Base-by-base conservation (phyloP, 2,113 vertebrate species). In the Pagrus major region DNA sequence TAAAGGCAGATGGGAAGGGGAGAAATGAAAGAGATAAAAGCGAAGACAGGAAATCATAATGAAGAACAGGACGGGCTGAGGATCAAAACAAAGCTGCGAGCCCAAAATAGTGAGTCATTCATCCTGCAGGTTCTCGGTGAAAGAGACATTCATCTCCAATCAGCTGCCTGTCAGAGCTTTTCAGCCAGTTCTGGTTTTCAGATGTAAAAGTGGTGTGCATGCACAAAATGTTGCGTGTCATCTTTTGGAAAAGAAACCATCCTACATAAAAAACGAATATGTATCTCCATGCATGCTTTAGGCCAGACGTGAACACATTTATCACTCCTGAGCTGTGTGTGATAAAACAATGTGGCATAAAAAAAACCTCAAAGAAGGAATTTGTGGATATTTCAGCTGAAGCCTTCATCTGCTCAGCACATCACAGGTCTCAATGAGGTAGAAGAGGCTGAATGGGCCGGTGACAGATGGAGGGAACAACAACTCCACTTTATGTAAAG, bases 71-170 rank as follows among this genome's bases (percentile, higher is more conserved):
- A 49, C 4, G n/a, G 18, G 29, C 12, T 31, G 23, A n/a, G n/a
- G 58, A 52, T 56, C 16, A 59, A 49, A 67, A 71, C 44, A 23
- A n/a, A 72, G 46, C 14, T 0, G 47, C 2, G 14, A 68, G 55
- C 23, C 31, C n/a, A 9, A 67, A 41, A 72, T 44, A 75, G 61
- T 31, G 60, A 64, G 1, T 74, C 51, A 60, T 76, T 80, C 1
- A 72, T 83, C 29, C 71, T 29, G 49, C 44, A 44, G 79, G 41
- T 54, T 56, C 18, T 18, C 47, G 20, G 9, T 74, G 25, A 76
- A 58, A 68, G 46, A 78, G 29, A 60, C 49, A 54, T 77, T 73
- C 25, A 70, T 84, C 65, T 83, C 61, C 49, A 60, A 44, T 51
- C 63, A 73, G 42, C 31, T 35, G 46, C 54, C 33, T 71, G 46